Conservation (phyloP, 2,888 invertebrate species). For the Norana najaformis region DNA sequence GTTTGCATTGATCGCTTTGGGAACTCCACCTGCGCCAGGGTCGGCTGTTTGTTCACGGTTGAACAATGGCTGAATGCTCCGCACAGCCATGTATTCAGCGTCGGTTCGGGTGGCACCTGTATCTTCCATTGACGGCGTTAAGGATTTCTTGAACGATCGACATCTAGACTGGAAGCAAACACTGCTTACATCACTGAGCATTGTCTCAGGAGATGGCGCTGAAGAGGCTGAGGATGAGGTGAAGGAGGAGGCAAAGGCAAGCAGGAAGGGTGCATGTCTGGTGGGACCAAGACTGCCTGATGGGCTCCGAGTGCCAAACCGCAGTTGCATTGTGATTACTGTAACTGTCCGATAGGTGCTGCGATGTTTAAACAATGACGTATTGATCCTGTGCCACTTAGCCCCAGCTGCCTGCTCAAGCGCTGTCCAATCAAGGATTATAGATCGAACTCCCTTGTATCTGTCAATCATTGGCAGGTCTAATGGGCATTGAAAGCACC, state of each 20-base stretch:
- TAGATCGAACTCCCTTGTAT: background rate
- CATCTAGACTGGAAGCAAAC: background rate
- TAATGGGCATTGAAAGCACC: background rate
- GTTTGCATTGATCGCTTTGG: background rate
- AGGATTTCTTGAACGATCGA: background rate
- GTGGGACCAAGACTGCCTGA: background rate
- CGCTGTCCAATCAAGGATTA: conserved; percentile 21
- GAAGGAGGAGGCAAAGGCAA: background rate
- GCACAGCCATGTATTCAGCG: background rate
- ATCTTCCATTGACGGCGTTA: background rate
- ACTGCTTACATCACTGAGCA: background rate
- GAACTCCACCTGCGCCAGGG: background rate
- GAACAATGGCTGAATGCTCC: background rate
- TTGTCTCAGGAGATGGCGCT: background rate
- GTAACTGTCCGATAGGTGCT: background rate
- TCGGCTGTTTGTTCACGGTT: background rate
- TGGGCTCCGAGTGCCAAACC: background rate
- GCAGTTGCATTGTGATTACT: background rate
- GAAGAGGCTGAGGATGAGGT: background rate
- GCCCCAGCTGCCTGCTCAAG: background rate
- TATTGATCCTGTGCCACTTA: background rate
- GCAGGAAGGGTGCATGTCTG: background rate
- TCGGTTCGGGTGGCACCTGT: conserved; percentile 7
- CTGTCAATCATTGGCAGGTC: background rate
- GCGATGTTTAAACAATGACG: background rate